These are phyloP conservation scores for Boloria euphrosyne DNA, from an alignment of 2,888 invertebrate genomes.

Conservation along the genomic window DNA sequence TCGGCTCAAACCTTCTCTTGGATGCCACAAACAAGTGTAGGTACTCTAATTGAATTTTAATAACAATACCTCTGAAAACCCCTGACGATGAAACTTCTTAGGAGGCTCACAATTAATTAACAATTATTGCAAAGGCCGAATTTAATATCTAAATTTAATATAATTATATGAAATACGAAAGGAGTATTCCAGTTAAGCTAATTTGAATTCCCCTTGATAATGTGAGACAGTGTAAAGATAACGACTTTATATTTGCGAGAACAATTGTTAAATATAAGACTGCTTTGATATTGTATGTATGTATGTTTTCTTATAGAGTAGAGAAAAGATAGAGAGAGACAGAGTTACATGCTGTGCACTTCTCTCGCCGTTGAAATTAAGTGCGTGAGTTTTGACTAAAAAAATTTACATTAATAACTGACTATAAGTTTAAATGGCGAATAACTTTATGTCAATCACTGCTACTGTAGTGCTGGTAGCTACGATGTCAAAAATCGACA, in stretches of 20 bases:
- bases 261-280: not conserved
- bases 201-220: constrained; percentile 21
- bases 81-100: constrained; percentile 14
- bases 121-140: constrained; percentile 23
- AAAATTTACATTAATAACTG: too few species aligned
- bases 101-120: constrained; percentile 28
- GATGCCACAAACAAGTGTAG: constrained; percentile 38
- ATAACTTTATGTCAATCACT: too few species aligned
- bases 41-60: constrained; percentile 46
- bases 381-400: too few species aligned
- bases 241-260: constrained; percentile 8
- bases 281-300: too few species aligned
- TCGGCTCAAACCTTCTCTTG: constrained; percentile 37
- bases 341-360: too few species aligned
- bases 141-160: constrained; percentile 23
- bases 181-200: constrained; percentile 24
- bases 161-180: constrained; percentile 27
- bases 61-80: constrained; percentile 33
- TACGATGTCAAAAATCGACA: too few species aligned
- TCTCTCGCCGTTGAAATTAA: too few species aligned
- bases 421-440: too few species aligned
- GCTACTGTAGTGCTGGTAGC: too few species aligned
- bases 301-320: not conserved
- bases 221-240: constrained; percentile 19
- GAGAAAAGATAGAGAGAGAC: too few species aligned